Evolutionary conservation across 1,140 invertebrate genomes (phyloP), one percentile per base, ranked within the genome.

Genomic region (Proctacanthus coquilletti): DNA sequence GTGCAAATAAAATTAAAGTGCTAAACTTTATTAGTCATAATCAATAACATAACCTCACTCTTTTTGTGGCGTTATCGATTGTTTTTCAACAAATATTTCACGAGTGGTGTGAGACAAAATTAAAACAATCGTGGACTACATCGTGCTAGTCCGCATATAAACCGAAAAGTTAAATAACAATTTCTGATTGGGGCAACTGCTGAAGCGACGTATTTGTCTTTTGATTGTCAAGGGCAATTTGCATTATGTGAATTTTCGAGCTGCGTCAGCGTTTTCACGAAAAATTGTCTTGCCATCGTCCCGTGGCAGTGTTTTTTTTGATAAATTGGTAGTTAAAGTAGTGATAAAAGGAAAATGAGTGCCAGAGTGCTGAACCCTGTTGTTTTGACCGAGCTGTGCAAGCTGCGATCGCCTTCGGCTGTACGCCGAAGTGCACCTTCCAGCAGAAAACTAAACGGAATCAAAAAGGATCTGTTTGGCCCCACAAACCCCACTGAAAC

Each of bases 391-490:
- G 49, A 56, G 21, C 45, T 56, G 40, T 52, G 51, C 45, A 56
- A 49, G 40, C 47, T 56, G 39, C 45, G 43, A 34, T 35, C 34
- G 4, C 34, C 34, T 21, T 42, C 45, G 25, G 40, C 42, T 18
- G 21, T 56, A 6, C 45, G 40, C 37, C 48, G 51, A 18, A 56
- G 48, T 34, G 19, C 50, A 9, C 39, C 50, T 19, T 56, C 51
- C 25, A 47, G 46, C 13, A 46, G 49, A 8, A 49, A 57, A 35
- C 34, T 57, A 32, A 47, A 54, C 35, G 48, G 51, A 44, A 54
- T 58, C 27, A 58, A 58, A 39, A 52, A 53, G 15, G 53, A 58
- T 48, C 50, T 58, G 0, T 58, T 58, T 39, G 55, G 53, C 14
- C 29, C 45, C 4, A 29, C 46, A 17, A 41, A 50, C 36, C 44